phyloP scores from a whole-genome alignment of 2,888 invertebrate species.

The Napeogenes inachia region DNA sequence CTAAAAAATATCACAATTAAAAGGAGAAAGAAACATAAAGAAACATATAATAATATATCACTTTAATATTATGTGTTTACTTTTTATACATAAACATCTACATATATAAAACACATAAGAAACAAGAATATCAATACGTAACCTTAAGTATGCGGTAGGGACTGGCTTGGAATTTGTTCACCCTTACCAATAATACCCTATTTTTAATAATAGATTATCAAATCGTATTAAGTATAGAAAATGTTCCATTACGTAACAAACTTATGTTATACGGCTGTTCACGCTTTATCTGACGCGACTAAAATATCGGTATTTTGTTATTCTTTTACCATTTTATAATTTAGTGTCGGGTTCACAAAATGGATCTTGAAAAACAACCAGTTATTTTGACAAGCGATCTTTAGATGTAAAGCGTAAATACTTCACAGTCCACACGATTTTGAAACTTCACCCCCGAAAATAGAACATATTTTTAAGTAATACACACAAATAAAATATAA shows the following conservation, averaged over 20 bases:
- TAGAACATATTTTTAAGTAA: slow-evolving; percentile 43
- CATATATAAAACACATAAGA: too few species aligned
- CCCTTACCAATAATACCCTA: neutral
- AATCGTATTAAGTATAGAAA: slow-evolving; percentile 30
- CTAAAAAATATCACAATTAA: too few species aligned
- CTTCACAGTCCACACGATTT: slow-evolving; percentile 36
- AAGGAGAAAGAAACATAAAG: too few species aligned
- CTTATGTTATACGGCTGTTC: slow-evolving; percentile 50
- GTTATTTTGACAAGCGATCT: slow-evolving; percentile 65
- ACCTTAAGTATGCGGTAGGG: neutral
- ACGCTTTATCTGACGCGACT: slow-evolving; percentile 56
- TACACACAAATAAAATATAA: slow-evolving; percentile 42
- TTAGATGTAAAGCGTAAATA: slow-evolving; percentile 52
- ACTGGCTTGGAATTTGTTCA: neutral
- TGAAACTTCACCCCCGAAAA: slow-evolving; percentile 27
- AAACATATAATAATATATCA: too few species aligned
- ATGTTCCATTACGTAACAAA: slow-evolving; percentile 35
- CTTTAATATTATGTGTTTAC: too few species aligned
- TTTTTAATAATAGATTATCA: slow-evolving; percentile 12
- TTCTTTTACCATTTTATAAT: slow-evolving; percentile 64
- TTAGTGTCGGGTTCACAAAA: slow-evolving; percentile 60
- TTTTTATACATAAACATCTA: too few species aligned
- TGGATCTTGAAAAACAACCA: slow-evolving; percentile 73
- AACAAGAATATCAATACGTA: neutral
- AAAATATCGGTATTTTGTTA: slow-evolving; percentile 68